Base-by-base conservation (phyloP, 2,888 invertebrate genomes). In the Hofmannophila pseudospretella region DNA sequence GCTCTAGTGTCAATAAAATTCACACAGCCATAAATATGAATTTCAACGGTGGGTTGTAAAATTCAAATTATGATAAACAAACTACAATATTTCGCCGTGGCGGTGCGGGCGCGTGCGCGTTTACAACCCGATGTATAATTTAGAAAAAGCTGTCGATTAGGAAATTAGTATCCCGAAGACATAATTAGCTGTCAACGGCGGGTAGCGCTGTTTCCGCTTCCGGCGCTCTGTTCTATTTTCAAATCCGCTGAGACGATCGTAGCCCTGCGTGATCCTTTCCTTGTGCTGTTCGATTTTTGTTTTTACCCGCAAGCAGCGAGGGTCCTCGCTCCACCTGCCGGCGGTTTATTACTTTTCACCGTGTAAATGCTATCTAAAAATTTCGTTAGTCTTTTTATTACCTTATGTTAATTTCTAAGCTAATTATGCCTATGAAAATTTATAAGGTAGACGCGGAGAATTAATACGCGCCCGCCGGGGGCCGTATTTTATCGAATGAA, bases 341-440 rank as follows among this genome's bases (percentile, higher is more conserved):
- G 51, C 46, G 54, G 61, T 76, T 76, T 77, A 80, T 72, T 65
- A 58, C 71, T 44, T 65, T 64, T 59, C 60, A 62, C 67, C 68
- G 69, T 76, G 76, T 78, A 76, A 75, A 74, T 65, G 73, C 62
- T 73, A 69, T 77, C 78, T 77, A 84, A 84, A 78, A 82, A 77
- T 84, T 84, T 80, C 76, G 82, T 86, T 82, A 75, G 69, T 59
- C 65, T 72, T 71, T 86, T 85, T 85, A 85, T 84, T 67, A 69
- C 73, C 66, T 74, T 84, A 85, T 85, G 86, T 82, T 85, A 86
- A 86, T 86, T 85, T 77, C 77, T 77, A 78, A 82, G 69, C 71
- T 86, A 86, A 86, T 86, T 82, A 85, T 79, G 75, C 70, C 81
- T 75, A 84, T 79, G 85, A 82, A 84, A 82, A 82, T 85, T 65